A percentile compares a stretch with the other conserved stretches of the same genome.
Conservation (phyloP, 2,797 vertebrate species). For the Fistularia tabacaria region DNA sequence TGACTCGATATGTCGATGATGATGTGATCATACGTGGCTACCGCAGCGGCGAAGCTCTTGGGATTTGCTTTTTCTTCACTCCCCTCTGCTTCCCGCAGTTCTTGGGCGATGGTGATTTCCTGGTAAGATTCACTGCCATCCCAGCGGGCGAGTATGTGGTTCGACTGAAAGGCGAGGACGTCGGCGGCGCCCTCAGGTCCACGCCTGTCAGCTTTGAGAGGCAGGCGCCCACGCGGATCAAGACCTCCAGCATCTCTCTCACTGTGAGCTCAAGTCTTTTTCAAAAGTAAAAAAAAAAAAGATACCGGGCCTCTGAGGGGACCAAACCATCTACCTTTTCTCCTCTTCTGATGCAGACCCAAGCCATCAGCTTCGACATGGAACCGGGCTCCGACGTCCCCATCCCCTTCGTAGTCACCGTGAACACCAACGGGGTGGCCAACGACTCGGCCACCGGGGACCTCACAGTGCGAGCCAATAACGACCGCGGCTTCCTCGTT, state of each 20-base stretch:
- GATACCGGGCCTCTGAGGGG: too few relatives aligned
- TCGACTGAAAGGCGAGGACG: slow-evolving; percentile 47
- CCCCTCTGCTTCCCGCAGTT: slow-evolving; percentile 30
- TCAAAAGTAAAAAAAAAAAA: background rate
- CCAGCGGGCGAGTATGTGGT: slow-evolving; percentile 56
- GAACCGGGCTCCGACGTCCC: slow-evolving; percentile 53
- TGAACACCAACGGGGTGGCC: slow-evolving; percentile 13
- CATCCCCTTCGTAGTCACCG: slow-evolving; percentile 53
- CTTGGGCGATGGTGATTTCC: slow-evolving; percentile 26
- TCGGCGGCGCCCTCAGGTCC: slow-evolving; percentile 25
- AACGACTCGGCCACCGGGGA: slow-evolving; percentile 17
- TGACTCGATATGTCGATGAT: too few relatives aligned
- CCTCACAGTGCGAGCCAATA: slow-evolving; percentile 49
- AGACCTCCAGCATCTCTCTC: slow-evolving; percentile 55
- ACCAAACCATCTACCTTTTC: background rate
- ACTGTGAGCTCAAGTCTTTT: slow-evolving; percentile 44
- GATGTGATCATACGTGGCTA: too few relatives aligned
- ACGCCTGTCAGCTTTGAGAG: slow-evolving; percentile 51
- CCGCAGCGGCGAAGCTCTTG: too few relatives aligned
- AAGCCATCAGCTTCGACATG: slow-evolving; percentile 33
- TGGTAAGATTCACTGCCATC: slow-evolving; percentile 53
- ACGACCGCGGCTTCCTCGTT: slow-evolving; percentile 39
- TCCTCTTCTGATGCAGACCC: slow-evolving; percentile 29
- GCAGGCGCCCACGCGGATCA: slow-evolving; percentile 59
- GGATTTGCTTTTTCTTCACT: background rate